Evolutionary conservation across 2,797 vertebrate species (phyloP).

Genomic region (Poecile montanus): DNA sequence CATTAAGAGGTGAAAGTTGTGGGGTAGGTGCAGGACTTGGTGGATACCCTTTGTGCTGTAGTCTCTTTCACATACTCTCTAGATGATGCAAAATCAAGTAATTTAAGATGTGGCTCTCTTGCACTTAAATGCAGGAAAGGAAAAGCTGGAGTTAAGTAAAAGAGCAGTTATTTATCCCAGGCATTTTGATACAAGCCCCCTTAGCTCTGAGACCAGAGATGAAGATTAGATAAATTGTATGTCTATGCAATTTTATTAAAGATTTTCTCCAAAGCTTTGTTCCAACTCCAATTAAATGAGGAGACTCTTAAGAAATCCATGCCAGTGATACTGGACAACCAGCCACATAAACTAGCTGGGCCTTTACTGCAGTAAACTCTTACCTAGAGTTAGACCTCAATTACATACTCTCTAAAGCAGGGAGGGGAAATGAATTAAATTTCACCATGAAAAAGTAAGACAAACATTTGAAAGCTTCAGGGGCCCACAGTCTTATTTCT

Average conservation of each 20-base stretch:
- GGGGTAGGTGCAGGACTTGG: background rate
- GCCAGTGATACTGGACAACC: background rate
- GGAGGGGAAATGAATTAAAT: background rate
- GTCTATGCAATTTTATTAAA: background rate
- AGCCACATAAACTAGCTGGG: background rate
- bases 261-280: background rate
- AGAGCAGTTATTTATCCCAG: background rate
- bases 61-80: background rate
- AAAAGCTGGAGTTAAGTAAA: background rate
- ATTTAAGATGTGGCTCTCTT: background rate
- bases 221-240: background rate
- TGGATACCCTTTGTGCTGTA: background rate
- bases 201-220: background rate
- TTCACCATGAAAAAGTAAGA: background rate
- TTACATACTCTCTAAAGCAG: background rate
- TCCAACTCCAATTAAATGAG: background rate
- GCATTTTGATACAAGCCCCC: background rate
- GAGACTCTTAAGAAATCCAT: background rate
- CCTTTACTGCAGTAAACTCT: background rate
- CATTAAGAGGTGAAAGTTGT: background rate
- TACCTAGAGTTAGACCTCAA: background rate
- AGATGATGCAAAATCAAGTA: background rate
- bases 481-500: background rate
- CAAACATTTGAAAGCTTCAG: background rate
- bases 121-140: background rate